These are phyloP conservation scores for Ursus arctos DNA, from an alignment of 2,113 vertebrate species.

Conservation along the genomic window DNA sequence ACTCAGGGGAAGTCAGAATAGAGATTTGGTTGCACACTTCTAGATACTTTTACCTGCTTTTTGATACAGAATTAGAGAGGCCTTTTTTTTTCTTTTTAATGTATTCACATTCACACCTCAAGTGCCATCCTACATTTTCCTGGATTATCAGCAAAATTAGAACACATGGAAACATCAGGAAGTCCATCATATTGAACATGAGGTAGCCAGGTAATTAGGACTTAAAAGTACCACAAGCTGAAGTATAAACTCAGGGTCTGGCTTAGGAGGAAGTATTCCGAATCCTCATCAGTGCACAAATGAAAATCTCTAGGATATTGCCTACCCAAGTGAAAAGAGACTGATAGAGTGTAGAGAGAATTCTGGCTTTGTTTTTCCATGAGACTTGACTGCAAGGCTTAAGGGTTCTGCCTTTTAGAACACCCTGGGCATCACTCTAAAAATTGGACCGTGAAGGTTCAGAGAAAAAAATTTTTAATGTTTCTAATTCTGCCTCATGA, in stretches of 20 bases:
- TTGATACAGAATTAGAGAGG: background rate
- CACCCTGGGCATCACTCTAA: background rate
- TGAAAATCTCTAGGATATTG: background rate
- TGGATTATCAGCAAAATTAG: background rate
- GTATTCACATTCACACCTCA: background rate
- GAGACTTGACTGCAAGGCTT: background rate
- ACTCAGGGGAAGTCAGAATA: background rate
- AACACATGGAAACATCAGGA: background rate
- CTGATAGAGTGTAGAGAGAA: background rate
- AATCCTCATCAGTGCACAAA: background rate
- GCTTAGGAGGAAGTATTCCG: background rate
- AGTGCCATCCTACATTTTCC: background rate
- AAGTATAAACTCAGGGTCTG: background rate
- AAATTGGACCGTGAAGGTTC: background rate
- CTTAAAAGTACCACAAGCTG: background rate
- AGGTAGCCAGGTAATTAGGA: background rate
- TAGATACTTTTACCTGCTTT: background rate
- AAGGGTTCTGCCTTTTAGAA: background rate
- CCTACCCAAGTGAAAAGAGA: background rate
- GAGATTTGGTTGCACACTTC: background rate
- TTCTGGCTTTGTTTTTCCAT: background rate
- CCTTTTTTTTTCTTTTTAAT: background rate
- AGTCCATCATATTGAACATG: background rate
- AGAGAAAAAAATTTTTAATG: background rate
- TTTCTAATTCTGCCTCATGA: slow-evolving; percentile 35